phyloP scores from a whole-genome alignment of 2,113 vertebrate species.

The Tor tambroides region DNA sequence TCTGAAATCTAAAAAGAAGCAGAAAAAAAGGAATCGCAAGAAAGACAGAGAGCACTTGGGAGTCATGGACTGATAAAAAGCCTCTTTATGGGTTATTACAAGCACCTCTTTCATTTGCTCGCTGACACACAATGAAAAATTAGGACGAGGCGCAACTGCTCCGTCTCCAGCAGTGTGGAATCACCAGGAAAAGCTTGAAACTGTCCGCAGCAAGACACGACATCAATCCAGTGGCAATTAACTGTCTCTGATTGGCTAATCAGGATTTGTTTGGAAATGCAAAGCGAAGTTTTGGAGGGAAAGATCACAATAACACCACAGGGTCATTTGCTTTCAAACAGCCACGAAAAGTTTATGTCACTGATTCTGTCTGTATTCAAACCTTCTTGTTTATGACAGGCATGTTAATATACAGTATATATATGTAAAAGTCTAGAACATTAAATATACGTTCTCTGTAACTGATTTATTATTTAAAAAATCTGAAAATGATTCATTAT shows the following conservation, averaged over 20 bases:
- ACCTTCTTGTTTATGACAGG: background rate
- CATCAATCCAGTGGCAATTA: constrained; percentile 53
- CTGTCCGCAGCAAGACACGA: constrained; percentile 33
- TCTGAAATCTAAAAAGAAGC: constrained; percentile 10
- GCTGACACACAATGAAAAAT: constrained; percentile 62
- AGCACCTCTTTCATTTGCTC: constrained; percentile 53
- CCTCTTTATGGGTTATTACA: constrained; percentile 57
- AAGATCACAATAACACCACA: constrained; percentile 6
- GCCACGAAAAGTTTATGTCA: constrained; percentile 13
- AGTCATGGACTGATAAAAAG: constrained; percentile 43
- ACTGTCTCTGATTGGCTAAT: constrained; percentile 47
- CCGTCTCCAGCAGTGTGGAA: constrained; percentile 48
- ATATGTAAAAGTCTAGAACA: too few species aligned
- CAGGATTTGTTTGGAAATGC: constrained; percentile 52
- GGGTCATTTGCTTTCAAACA: constrained; percentile 13
- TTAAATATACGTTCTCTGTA: too few species aligned
- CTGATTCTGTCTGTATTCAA: background rate
- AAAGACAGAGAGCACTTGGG: constrained; percentile 20
- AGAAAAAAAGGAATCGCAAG: constrained; percentile 19
- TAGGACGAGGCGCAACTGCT: constrained; percentile 51
- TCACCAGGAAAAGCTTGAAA: constrained; percentile 55
- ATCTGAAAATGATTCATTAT: too few species aligned
- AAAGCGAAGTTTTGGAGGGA: constrained; percentile 35
- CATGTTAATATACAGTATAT: background rate
- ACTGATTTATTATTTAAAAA: too few species aligned